phyloP scores from a whole-genome alignment of 2,113 vertebrate species.

The Phylloscopus trochiloides region DNA sequence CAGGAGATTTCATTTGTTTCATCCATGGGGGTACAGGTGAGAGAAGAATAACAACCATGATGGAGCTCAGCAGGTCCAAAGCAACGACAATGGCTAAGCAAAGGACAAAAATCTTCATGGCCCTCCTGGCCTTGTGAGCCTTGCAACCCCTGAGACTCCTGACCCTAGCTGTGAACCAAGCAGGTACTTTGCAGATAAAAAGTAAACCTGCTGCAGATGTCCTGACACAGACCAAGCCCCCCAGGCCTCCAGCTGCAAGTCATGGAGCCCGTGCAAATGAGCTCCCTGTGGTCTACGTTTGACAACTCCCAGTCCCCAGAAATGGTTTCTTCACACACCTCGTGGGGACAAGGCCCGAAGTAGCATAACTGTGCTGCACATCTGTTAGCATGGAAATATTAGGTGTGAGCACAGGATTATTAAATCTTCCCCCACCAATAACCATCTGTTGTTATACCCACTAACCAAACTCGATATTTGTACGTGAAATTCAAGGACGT shows the following conservation, averaged over 20 bases:
- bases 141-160: not conserved
- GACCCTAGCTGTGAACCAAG: not conserved
- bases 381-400: not conserved
- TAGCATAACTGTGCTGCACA: not conserved
- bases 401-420: not conserved
- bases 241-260: not conserved
- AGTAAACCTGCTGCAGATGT: not conserved
- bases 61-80: not conserved
- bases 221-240: not conserved
- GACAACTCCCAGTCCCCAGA: not conserved
- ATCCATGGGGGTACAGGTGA: not conserved
- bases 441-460: not conserved
- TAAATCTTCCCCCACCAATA: not conserved
- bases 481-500: not conserved
- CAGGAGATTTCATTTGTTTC: not conserved
- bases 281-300: not conserved
- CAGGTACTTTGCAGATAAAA: not conserved
- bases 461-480: not conserved
- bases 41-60: not conserved
- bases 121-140: not conserved
- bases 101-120: not conserved
- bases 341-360: not conserved
- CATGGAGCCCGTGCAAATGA: not conserved
- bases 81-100: not conserved
- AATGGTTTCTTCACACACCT: not conserved